Evolutionary conservation across 2,888 invertebrate genomes (phyloP).

Genomic region (Mechanitis messenoides): DNA sequence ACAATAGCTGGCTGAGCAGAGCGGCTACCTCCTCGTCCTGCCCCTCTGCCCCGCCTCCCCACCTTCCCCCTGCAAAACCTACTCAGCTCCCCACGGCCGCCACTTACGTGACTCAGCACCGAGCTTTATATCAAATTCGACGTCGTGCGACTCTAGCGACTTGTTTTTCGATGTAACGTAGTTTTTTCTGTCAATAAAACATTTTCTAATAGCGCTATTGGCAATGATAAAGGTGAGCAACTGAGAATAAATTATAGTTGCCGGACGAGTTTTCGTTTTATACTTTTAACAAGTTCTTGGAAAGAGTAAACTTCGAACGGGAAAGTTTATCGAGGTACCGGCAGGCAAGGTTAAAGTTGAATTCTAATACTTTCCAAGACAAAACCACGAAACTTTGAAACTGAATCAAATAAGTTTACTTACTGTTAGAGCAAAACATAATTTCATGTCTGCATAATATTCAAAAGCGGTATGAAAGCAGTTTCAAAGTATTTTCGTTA

Average conservation of each 20-base stretch:
- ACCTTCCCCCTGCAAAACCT: constrained; percentile 32
- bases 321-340: constrained; percentile 39
- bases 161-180: constrained; percentile 61
- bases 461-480: too few relatives aligned
- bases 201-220: constrained; percentile 53
- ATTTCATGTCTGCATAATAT: too few relatives aligned
- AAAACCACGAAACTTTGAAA: constrained; percentile 31
- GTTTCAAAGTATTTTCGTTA: too few relatives aligned
- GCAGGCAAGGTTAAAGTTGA: constrained; percentile 31
- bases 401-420: constrained; percentile 18
- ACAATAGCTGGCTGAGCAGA: constrained; percentile 68
- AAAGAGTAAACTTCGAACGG: constrained; percentile 35
- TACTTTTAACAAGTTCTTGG: constrained; percentile 46
- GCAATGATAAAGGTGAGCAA: constrained; percentile 51
- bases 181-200: constrained; percentile 54
- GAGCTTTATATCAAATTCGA: constrained; percentile 68
- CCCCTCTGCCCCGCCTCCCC: constrained; percentile 25
- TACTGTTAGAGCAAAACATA: neutral
- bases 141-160: constrained; percentile 55
- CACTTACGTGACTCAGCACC: constrained; percentile 67
- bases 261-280: constrained; percentile 30
- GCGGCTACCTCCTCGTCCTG: constrained; percentile 48
- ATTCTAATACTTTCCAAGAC: constrained; percentile 28
- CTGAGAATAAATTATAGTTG: constrained; percentile 32
- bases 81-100: constrained; percentile 37